Percentiles rank a stretch among this genome's conserved stretches.
These are phyloP conservation scores for Amitus sp. DNA, from an alignment of 2,888 invertebrate genomes.

Conservation along the genomic window DNA sequence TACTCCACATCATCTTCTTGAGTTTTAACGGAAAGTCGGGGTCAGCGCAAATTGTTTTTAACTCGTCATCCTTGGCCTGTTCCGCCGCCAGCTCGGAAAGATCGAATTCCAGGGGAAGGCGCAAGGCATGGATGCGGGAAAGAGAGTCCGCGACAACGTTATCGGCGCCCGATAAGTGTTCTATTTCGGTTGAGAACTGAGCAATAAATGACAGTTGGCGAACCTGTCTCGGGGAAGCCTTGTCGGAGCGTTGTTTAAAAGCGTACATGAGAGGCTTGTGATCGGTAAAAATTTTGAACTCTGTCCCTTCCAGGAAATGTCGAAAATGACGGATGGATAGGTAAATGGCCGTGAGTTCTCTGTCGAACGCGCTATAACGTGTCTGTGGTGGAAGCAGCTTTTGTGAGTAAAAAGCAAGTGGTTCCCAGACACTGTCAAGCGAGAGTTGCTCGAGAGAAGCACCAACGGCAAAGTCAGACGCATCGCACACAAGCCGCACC, in stretches of 20 bases:
- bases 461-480: slow-evolving; percentile 20
- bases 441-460: slow-evolving; percentile 10
- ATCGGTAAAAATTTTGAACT: slow-evolving; percentile 9
- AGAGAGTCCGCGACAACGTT: slow-evolving; percentile 19
- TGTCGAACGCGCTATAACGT: slow-evolving; percentile 10
- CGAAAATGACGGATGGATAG: slow-evolving; percentile 10
- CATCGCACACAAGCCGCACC: slow-evolving; percentile 28
- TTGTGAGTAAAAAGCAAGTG: slow-evolving; percentile 9
- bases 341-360: slow-evolving; percentile 10
- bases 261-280: slow-evolving; percentile 20
- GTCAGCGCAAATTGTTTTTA: too few species aligned
- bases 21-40: too few species aligned
- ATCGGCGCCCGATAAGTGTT: slow-evolving; percentile 10
- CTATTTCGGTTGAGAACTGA: slow-evolving; percentile 10
- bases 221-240: slow-evolving; percentile 9
- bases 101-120: neutral
- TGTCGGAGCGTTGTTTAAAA: slow-evolving; percentile 9
- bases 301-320: slow-evolving; percentile 8
- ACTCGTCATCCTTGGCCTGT: too few species aligned
- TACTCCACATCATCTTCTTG: too few species aligned
- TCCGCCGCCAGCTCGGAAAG: neutral
- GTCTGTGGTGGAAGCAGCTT: slow-evolving; percentile 1
- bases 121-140: slow-evolving; percentile 7
- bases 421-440: neutral
- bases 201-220: slow-evolving; percentile 15